Conservation (phyloP, 2,113 vertebrate genomes). For the Rhynchomys soricoides region DNA sequence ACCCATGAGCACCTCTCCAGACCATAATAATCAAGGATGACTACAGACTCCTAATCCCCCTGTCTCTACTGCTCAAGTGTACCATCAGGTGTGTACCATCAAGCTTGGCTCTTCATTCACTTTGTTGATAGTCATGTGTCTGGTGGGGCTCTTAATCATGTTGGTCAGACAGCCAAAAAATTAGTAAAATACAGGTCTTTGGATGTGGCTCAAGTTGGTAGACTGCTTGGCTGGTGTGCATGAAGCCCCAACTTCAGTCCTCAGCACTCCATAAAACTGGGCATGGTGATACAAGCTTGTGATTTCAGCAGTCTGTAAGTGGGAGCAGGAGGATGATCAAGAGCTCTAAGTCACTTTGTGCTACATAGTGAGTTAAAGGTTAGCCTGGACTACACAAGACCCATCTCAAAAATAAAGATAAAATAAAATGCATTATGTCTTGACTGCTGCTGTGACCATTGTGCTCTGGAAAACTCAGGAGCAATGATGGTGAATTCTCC, state of each 20-base stretch:
- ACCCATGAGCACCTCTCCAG: neutral
- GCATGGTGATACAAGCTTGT: neutral
- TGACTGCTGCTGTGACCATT: neutral
- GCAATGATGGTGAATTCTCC: neutral
- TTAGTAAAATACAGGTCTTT: neutral
- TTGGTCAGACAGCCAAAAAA: neutral
- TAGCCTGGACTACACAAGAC: neutral
- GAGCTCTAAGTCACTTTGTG: neutral
- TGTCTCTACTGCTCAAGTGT: neutral
- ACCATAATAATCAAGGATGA: neutral
- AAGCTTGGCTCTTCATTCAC: neutral
- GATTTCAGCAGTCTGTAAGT: neutral
- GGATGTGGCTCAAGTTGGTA: neutral
- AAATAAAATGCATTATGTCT: neutral
- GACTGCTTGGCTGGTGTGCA: neutral
- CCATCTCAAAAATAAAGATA: neutral
- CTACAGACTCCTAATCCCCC: neutral
- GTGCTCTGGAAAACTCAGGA: neutral
- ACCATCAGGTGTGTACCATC: neutral
- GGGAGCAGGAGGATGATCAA: neutral
- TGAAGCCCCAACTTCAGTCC: too few relatives aligned
- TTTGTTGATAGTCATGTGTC: neutral
- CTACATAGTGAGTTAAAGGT: neutral
- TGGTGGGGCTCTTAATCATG: neutral
- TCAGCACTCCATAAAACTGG: neutral